Evolutionary conservation across 2,888 invertebrate genomes (phyloP), one percentile per base, ranked within the genome.

Genomic region (Apodemia zela): DNA sequence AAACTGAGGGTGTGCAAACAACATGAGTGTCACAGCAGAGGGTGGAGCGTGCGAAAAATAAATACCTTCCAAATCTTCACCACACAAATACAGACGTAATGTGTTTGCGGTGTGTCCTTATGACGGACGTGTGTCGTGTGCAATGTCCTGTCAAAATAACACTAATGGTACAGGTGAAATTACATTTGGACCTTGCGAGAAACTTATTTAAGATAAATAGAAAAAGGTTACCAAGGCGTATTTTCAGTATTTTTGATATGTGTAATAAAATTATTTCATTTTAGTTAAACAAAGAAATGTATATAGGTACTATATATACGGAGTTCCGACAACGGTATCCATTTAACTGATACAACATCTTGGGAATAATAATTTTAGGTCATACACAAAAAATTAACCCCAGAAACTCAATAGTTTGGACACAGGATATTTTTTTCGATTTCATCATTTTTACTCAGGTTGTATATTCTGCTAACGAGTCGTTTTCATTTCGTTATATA

Each of bases 31-130:
- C 65, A 64, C 61, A 64, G 45, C 45, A 47, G 45, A 67, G 69
- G 64, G 68, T 72, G 73, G 74, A 74, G 68, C 67, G 75, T 71
- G 69, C 66, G 72, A 79, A 84, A 85, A 88, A 87, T 88, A 88
- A 88, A 89, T 85, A 88, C 82, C 82, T 82, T 84, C 82, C 84
- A 82, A 85, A 84, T 84, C 84, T 83, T 80, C 72, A 76, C 80
- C 81, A 72, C 82, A 81, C 82, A 85, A 85, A 84, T 81, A 87
- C 79, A 81, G 79, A 77, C 78, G 79, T 86, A 87, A 89, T 87
- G 88, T 88, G 87, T 89, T 87, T 89, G 87, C 82, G 77, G 80
- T 80, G 76, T 80, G 78, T 81, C 78, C 77, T 78, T 73, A 72
- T 75, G 76, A 75, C 73, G 73, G 73, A 76, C 73, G 72, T 72